Conservation (phyloP, 1,140 invertebrate species). For the Temnothorax longispinosus region DNA sequence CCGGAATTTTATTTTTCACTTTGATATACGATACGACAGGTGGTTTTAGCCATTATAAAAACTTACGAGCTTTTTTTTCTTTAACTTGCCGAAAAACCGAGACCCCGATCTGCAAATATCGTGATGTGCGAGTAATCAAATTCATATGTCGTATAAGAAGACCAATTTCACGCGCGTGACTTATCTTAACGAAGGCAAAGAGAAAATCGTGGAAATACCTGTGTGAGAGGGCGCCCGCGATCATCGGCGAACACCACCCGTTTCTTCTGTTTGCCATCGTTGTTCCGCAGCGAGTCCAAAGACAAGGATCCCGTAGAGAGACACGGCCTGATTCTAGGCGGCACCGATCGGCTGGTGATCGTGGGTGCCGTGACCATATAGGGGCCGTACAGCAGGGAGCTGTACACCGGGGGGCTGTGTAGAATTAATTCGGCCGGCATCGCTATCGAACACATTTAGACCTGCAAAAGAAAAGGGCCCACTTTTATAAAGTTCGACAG, state of each 20-base stretch:
- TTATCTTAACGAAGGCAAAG: background rate
- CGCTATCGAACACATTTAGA: slow-evolving; percentile 85
- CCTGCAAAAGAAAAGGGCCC: slow-evolving; percentile 62
- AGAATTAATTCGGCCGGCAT: slow-evolving; percentile 83
- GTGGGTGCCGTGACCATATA: slow-evolving; percentile 80
- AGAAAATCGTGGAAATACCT: slow-evolving; percentile 84
- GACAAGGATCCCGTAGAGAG: slow-evolving; percentile 78
- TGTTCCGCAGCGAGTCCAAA: slow-evolving; percentile 75
- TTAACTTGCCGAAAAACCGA: background rate
- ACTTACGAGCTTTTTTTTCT: background rate
- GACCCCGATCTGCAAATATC: too few species aligned
- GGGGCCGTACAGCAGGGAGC: slow-evolving; percentile 79
- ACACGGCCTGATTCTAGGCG: slow-evolving; percentile 81
- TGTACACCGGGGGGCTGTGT: slow-evolving; percentile 82
- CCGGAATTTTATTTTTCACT: background rate
- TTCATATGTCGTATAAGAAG: background rate
- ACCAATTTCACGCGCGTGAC: background rate
- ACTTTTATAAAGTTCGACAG: background rate
- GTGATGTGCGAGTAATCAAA: background rate
- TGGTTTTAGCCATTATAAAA: background rate
- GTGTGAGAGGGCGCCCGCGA: slow-evolving; percentile 93
- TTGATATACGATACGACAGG: background rate
- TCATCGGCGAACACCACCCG: slow-evolving; percentile 97
- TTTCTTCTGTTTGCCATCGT: slow-evolving; percentile 88
- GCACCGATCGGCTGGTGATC: slow-evolving; percentile 79